phyloP scores from a whole-genome alignment of 2,113 vertebrate genomes.

The Sturnus vulgaris region DNA sequence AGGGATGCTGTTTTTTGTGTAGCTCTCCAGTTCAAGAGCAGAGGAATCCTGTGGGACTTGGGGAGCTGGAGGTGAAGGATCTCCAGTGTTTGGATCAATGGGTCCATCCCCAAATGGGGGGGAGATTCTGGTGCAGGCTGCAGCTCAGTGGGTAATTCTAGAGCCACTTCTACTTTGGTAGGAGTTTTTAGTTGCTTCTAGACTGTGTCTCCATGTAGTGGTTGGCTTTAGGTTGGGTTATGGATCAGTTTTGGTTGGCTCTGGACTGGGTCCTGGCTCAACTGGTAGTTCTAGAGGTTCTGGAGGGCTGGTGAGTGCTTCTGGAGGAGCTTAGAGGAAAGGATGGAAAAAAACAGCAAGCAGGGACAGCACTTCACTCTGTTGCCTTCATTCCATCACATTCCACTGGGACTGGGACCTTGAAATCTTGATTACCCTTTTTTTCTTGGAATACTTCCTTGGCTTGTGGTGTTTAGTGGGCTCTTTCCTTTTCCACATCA shows the following conservation, averaged over 20 bases:
- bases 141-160: accelerated
- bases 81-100: background rate
- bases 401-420: background rate
- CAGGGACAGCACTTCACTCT: accelerated
- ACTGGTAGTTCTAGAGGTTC: background rate
- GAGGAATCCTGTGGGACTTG: background rate
- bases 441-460: background rate
- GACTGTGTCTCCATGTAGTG: accelerated
- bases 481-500: background rate
- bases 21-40: background rate
- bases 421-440: background rate
- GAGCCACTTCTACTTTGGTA: accelerated
- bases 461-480: background rate
- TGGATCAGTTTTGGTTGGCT: background rate
- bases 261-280: background rate
- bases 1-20: background rate
- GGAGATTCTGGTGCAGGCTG: background rate
- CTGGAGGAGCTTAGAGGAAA: background rate
- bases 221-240: background rate
- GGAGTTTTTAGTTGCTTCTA: background rate
- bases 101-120: background rate
- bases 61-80: background rate
- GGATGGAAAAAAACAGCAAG: background rate
- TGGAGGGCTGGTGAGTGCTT: background rate
- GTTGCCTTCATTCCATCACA: background rate